Conservation (phyloP, 2,797 vertebrate genomes). For the Spinus olivaceus region DNA sequence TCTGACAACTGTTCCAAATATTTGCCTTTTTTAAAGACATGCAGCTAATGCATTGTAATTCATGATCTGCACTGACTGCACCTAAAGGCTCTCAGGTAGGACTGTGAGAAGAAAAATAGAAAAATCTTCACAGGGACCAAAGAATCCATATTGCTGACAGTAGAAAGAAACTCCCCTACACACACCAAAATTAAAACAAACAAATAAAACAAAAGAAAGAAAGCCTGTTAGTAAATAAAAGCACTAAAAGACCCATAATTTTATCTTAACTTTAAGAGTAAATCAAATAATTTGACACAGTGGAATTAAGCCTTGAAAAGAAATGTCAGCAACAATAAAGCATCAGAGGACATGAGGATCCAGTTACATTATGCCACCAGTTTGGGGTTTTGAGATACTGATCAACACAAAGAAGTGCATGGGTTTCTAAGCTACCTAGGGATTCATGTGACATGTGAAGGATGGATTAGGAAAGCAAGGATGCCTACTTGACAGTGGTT, state of each 20-base stretch:
- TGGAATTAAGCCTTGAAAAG: not conserved
- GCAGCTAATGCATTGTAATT: not conserved
- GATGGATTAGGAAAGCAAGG: not conserved
- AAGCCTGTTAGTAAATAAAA: not conserved
- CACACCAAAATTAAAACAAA: not conserved
- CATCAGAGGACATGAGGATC: not conserved
- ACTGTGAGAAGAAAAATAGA: not conserved
- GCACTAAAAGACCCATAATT: not conserved
- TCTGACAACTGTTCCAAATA: not conserved
- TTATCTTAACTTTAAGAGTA: not conserved
- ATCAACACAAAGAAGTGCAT: not conserved
- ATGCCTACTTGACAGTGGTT: not conserved
- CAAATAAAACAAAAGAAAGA: not conserved
- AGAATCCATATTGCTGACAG: not conserved
- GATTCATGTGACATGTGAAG: not conserved
- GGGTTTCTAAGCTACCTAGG: not conserved
- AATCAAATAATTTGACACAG: not conserved
- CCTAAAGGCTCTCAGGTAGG: not conserved
- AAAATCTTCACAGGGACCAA: not conserved
- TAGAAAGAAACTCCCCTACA: not conserved
- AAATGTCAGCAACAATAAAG: not conserved
- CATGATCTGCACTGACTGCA: not conserved
- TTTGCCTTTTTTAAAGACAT: not conserved
- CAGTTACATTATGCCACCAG: accelerated
- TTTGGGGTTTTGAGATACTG: not conserved